Percentiles rank a stretch among this genome's conserved stretches.
These are phyloP conservation scores for Tursiops truncatus DNA, from an alignment of 2,113 vertebrate genomes.

Conservation along the genomic window DNA sequence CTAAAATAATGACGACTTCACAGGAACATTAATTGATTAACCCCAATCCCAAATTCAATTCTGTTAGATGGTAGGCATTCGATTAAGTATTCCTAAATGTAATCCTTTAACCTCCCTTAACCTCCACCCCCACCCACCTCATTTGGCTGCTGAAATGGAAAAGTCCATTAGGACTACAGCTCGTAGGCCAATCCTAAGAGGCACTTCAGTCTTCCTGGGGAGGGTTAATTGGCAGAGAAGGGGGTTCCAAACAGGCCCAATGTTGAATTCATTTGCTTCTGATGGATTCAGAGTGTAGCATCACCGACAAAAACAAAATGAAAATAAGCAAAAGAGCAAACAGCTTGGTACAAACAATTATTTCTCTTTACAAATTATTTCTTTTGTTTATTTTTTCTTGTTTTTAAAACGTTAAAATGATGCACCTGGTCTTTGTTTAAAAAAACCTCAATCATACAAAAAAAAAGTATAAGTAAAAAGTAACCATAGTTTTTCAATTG, in stretches of 20 bases:
- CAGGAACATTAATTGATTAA: constrained; percentile 70
- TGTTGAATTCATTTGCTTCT: neutral
- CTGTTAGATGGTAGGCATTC: constrained; percentile 64
- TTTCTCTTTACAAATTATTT: neutral
- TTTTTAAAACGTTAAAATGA: neutral
- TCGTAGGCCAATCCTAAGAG: constrained; percentile 11
- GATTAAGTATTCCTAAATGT: constrained; percentile 77
- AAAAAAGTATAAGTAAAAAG: neutral
- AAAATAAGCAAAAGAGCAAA: neutral
- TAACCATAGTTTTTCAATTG: neutral
- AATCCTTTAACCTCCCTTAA: constrained; percentile 80
- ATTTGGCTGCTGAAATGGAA: constrained; percentile 72
- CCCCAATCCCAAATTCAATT: constrained; percentile 75
- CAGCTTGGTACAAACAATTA: neutral
- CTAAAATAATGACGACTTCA: constrained; percentile 80
- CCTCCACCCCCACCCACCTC: constrained; percentile 63
- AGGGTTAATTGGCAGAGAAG: constrained; percentile 26
- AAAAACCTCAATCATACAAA: neutral
- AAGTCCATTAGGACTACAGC: constrained; percentile 52
- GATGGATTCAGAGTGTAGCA: neutral
- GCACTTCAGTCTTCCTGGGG: neutral
- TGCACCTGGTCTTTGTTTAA: neutral
- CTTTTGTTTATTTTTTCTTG: neutral
- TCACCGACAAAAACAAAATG: neutral
- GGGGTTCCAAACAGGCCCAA: neutral